Base-by-base conservation (phyloP, 2,888 invertebrate species). In the Tortrix viridana region DNA sequence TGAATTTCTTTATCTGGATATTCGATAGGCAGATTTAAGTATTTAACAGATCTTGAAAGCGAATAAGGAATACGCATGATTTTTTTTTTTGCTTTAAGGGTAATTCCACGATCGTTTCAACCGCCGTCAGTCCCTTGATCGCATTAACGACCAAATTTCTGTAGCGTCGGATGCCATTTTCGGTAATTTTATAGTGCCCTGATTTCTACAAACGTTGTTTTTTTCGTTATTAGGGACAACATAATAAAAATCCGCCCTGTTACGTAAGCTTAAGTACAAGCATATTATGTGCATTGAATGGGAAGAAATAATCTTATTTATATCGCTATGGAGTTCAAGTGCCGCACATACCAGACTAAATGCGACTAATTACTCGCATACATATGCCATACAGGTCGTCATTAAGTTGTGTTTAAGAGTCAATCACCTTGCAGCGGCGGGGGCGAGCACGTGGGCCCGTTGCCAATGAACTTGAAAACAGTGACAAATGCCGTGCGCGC, bases 381-480 rank as follows among this genome's bases (percentile, higher is more conserved):
- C 58, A 76, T 68, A 68, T 5, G 67, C 78, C 78, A 76, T 85
- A 82, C 78, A 79, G 73, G 79, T 78, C 74, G 79, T 78, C 75
- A 76, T 74, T 80, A 77, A 71, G 75, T 82, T 79, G 76, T 72
- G 67, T 68, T 67, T 69, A 71, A 69, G 76, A 84, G 89, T 88
- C 89, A 89, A 79, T 88, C 84, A 89, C 87, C 88, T 88, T 79
- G 76, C 73, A 76, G 72, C 71, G 76, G 76, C 76, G 85, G 81
- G 78, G 81, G 80, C 85, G 83, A 79, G 72, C 84, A 87, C 88
- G 89, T 89, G 85, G 86, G 86, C 71, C 73, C 70, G 58, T 84
- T 81, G 85, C 81, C 88, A 90, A 84, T 92, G 89, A 92, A 89
- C 89, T 91, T 89, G 87, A 83, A 70, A 69, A 70, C 72, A 71